Evolutionary conservation across 1,140 invertebrate genomes (phyloP).

Genomic region (Apis cerana): DNA sequence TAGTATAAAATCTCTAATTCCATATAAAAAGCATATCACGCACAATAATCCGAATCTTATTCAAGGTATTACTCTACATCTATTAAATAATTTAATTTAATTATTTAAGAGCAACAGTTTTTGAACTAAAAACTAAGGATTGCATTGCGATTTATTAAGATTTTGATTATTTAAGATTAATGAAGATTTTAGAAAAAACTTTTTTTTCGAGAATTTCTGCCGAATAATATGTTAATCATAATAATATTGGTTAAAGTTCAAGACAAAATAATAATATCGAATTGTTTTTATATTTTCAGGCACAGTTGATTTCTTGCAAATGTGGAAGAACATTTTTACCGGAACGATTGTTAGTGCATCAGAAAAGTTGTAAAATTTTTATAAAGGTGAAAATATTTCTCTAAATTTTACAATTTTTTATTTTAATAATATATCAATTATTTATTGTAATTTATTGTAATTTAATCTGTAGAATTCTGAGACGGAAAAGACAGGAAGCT

Average conservation of each 20-base stretch:
- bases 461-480: slow-evolving; percentile 39
- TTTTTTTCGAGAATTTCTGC: background rate
- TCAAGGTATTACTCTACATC: slow-evolving; percentile 50
- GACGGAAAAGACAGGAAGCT: slow-evolving; percentile 7
- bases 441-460: background rate
- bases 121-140: slow-evolving; percentile 42
- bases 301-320: slow-evolving; percentile 84
- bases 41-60: slow-evolving; percentile 37
- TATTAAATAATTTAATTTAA: slow-evolving; percentile 9
- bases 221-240: background rate
- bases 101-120: slow-evolving; percentile 8
- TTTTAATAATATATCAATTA: background rate
- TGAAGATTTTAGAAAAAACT: slow-evolving; percentile 4
- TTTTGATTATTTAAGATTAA: too few relatives aligned
- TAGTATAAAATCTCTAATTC: slow-evolving; percentile 7
- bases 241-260: background rate
- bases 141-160: slow-evolving; percentile 49
- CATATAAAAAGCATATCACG: slow-evolving; percentile 8
- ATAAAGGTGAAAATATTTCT: slow-evolving; percentile 75
- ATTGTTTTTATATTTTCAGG: slow-evolving; percentile 66
- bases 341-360: slow-evolving; percentile 85
- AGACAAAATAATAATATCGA: background rate
- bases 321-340: slow-evolving; percentile 87
- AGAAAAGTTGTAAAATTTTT: slow-evolving; percentile 82
- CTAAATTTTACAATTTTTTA: background rate